Conservation (phyloP, 2,888 invertebrate genomes). For the Gymnosoma rotundatum region DNA sequence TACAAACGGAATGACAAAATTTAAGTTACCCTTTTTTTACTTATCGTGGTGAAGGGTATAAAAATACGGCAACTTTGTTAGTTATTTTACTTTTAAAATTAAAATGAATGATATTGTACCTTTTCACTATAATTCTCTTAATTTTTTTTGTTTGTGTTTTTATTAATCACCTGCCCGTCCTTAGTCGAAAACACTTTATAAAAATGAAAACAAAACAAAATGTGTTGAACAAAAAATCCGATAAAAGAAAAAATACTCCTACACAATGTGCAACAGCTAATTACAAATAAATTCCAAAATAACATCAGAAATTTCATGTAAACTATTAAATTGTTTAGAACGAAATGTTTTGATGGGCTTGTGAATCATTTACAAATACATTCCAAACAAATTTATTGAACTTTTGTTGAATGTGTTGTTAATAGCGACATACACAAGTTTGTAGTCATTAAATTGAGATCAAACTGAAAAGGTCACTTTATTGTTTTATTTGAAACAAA, state of each 20-base stretch:
- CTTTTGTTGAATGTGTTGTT: slow-evolving; percentile 14
- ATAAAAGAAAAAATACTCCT: slow-evolving; percentile 20
- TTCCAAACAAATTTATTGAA: slow-evolving; percentile 18
- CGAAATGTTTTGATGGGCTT: slow-evolving; percentile 10
- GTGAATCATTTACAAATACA: background rate
- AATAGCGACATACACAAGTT: background rate
- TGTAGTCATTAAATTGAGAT: slow-evolving; percentile 49
- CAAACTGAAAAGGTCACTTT: slow-evolving; percentile 33
- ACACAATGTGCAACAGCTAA: slow-evolving; percentile 28
- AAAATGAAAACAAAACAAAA: slow-evolving; percentile 21
- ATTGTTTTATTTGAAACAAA: slow-evolving; percentile 12
- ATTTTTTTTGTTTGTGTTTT: no score
- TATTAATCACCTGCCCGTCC: no score
- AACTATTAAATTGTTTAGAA: slow-evolving; percentile 41
- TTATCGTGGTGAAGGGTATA: no score
- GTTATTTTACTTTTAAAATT: no score
- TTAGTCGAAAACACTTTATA: background rate
- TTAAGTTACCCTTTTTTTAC: no score
- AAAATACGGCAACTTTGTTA: no score
- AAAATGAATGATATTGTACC: no score
- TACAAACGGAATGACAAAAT: no score
- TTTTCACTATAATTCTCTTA: no score
- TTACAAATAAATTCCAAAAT: slow-evolving; percentile 38
- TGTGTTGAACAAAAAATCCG: slow-evolving; percentile 11
- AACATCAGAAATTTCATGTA: slow-evolving; percentile 30